Percentiles rank a stretch among this genome's conserved stretches.
Conservation (phyloP, 2,888 invertebrate species). For the Oegoconia quadripuncta region DNA sequence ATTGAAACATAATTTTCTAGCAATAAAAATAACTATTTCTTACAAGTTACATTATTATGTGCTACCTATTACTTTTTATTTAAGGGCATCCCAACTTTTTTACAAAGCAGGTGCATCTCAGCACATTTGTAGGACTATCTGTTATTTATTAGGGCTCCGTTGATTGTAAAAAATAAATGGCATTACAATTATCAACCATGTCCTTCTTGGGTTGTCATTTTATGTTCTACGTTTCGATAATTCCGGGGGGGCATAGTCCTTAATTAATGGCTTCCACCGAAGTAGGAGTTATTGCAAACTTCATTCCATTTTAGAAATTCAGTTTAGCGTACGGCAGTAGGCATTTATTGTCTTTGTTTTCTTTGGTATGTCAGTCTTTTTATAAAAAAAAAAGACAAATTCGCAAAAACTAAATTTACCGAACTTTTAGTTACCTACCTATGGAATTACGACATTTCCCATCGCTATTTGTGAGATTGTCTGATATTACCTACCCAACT, state of each 20-base stretch:
- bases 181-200: constrained; percentile 59
- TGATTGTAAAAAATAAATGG: constrained; percentile 56
- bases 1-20: too few relatives aligned
- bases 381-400: too few relatives aligned
- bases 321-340: neutral
- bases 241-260: constrained; percentile 28
- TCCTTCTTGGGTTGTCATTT: constrained; percentile 44
- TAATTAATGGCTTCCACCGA: constrained; percentile 37
- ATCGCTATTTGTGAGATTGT: too few relatives aligned
- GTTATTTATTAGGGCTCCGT: constrained; percentile 48
- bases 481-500: too few relatives aligned
- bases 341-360: neutral
- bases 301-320: constrained; percentile 12
- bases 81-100: constrained; percentile 56
- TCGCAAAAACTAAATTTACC: too few relatives aligned
- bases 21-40: too few relatives aligned
- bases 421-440: too few relatives aligned
- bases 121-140: constrained; percentile 46
- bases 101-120: constrained; percentile 55
- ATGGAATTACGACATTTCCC: too few relatives aligned
- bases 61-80: constrained; percentile 25
- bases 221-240: constrained; percentile 41
- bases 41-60: neutral
- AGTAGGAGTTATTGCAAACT: constrained; percentile 20
- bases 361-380: neutral